Evolutionary conservation across 2,888 invertebrate genomes (phyloP).

Genomic region (Agelastica alni): DNA sequence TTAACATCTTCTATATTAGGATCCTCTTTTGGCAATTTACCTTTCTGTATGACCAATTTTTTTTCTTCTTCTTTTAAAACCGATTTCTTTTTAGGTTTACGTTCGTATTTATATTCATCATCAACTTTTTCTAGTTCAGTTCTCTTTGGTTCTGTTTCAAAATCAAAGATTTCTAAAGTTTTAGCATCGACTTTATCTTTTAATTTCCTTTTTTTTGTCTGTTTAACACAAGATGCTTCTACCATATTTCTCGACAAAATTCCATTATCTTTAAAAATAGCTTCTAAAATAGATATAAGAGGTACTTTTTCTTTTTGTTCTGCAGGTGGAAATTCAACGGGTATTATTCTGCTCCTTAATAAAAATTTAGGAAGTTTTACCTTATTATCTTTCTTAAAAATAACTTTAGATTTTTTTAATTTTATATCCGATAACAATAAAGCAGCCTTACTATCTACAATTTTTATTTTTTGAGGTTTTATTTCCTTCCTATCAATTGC

Average conservation of each 20-base stretch:
- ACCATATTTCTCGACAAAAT: slow-evolving; percentile 59
- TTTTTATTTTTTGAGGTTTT: slow-evolving; percentile 65
- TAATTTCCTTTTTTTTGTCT: slow-evolving; percentile 51
- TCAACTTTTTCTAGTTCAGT: slow-evolving; percentile 51
- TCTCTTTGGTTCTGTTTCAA: slow-evolving; percentile 55
- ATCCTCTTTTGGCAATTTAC: slow-evolving; percentile 50
- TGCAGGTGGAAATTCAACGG: slow-evolving; percentile 56
- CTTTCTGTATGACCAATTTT: slow-evolving; percentile 50
- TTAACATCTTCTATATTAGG: slow-evolving; percentile 48
- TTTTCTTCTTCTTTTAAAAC: slow-evolving; percentile 38
- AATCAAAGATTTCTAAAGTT: slow-evolving; percentile 57
- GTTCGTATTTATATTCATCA: slow-evolving; percentile 45
- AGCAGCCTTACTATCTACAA: slow-evolving; percentile 60
- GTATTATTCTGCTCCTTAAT: slow-evolving; percentile 72
- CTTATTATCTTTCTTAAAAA: slow-evolving; percentile 48
- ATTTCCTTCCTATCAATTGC: slow-evolving; percentile 61
- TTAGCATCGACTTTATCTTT: slow-evolving; percentile 52
- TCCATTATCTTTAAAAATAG: slow-evolving; percentile 52
- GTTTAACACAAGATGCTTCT: slow-evolving; percentile 54
- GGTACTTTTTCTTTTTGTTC: slow-evolving; percentile 49
- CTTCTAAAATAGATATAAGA: slow-evolving; percentile 50
- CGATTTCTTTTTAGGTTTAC: slow-evolving; percentile 40
- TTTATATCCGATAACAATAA: slow-evolving; percentile 65
- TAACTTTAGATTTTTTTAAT: slow-evolving; percentile 57
- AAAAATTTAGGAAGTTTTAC: slow-evolving; percentile 66